Evolutionary conservation across 2,113 vertebrate species (phyloP).

Genomic region (Stomatorhinus ivindoensis): DNA sequence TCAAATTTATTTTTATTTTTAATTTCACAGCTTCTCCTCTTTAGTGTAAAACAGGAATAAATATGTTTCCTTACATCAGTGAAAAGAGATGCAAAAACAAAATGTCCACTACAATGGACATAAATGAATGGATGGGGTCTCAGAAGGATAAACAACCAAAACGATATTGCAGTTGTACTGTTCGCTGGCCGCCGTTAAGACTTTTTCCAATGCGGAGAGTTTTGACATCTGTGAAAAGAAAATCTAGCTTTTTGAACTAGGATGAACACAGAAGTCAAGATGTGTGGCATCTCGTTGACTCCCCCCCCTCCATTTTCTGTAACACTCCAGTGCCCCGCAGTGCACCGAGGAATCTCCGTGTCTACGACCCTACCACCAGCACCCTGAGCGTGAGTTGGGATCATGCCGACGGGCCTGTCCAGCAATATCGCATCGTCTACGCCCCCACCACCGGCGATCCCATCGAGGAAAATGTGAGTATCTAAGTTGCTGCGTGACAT

Average conservation of each 20-base stretch:
- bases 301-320: no score
- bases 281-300: neutral
- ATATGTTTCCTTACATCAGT: no score
- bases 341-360: conserved; percentile 80
- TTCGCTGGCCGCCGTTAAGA: neutral
- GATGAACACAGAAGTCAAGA: neutral
- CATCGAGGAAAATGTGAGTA: conserved; percentile 87
- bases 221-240: neutral
- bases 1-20: no score
- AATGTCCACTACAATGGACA: no score
- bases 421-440: conserved; percentile 86
- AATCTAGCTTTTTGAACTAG: neutral
- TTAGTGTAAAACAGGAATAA: no score
- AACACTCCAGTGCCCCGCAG: conserved; percentile 73
- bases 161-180: neutral
- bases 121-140: no score
- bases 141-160: neutral
- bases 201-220: neutral
- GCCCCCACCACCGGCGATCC: conserved; percentile 83
- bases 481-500: neutral
- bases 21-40: no score
- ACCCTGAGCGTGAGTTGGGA: conserved; percentile 89
- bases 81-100: no score
- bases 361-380: conserved; percentile 83
- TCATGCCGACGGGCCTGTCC: conserved; percentile 84